Conservation (phyloP, 2,113 vertebrate genomes). For the Pelecanus crispus region DNA sequence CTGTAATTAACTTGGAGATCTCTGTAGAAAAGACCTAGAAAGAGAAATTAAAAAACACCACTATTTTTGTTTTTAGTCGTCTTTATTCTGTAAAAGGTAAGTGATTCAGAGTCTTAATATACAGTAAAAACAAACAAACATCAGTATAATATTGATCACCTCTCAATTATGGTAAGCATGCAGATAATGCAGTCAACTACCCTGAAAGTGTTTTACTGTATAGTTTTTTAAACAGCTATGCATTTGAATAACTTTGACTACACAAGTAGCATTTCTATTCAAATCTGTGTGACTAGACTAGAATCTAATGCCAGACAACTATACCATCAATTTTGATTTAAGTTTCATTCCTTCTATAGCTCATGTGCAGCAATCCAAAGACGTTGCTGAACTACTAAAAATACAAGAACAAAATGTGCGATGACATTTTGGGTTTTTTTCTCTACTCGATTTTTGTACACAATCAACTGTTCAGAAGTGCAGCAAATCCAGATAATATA, state of each 20-base stretch:
- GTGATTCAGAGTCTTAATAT: background rate
- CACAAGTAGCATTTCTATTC: background rate
- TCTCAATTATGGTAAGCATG: background rate
- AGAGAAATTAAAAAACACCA: background rate
- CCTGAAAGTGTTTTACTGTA: background rate
- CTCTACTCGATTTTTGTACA: background rate
- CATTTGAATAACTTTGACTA: background rate
- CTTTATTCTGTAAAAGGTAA: background rate
- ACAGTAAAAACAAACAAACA: background rate
- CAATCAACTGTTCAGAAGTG: background rate
- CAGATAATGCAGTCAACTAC: background rate
- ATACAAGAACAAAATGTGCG: background rate
- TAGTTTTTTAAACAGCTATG: background rate
- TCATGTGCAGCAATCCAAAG: background rate
- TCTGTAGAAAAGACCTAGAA: background rate
- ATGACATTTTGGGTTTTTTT: background rate
- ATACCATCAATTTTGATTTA: background rate
- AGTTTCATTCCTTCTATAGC: background rate
- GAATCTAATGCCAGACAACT: background rate
- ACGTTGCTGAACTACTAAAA: background rate
- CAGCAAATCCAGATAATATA: background rate
- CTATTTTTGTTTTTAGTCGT: background rate
- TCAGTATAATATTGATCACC: background rate
- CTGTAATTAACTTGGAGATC: conserved; percentile 26
- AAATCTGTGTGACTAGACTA: background rate